Conservation (phyloP, 2,888 invertebrate genomes). For the Macrosoma leucophasiata region DNA sequence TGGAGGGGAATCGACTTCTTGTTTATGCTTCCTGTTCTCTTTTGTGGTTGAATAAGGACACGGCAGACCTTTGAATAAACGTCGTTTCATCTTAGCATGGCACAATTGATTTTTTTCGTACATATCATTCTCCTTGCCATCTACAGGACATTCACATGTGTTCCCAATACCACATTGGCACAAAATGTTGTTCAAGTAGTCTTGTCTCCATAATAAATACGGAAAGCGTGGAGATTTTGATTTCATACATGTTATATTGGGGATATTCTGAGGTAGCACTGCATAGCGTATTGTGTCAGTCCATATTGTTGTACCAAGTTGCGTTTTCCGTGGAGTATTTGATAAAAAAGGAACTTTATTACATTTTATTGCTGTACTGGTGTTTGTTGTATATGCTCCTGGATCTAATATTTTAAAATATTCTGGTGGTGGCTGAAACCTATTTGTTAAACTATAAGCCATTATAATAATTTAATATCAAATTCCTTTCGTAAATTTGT, state of each 20-base stretch:
- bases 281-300: slow-evolving; percentile 45
- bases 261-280: slow-evolving; percentile 32
- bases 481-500: no score
- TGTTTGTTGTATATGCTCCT: slow-evolving; percentile 43
- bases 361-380: slow-evolving; percentile 18
- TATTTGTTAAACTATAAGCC: slow-evolving; percentile 43
- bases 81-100: slow-evolving; percentile 39
- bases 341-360: slow-evolving; percentile 50
- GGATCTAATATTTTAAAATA: slow-evolving; percentile 47
- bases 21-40: slow-evolving; percentile 26
- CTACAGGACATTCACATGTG: slow-evolving; percentile 43
- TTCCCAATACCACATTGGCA: slow-evolving; percentile 47
- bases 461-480: no score
- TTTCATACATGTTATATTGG: slow-evolving; percentile 44
- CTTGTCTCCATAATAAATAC: slow-evolving; percentile 43
- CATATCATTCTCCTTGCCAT: slow-evolving; percentile 26
- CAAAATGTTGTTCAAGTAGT: slow-evolving; percentile 46
- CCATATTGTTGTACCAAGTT: slow-evolving; percentile 34
- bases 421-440: slow-evolving; percentile 39
- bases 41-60: slow-evolving; percentile 28
- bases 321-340: slow-evolving; percentile 36
- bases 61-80: slow-evolving; percentile 43
- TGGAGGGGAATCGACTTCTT: slow-evolving; percentile 33
- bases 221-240: slow-evolving; percentile 53
- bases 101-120: slow-evolving; percentile 32